A percentile compares a stretch with the other conserved stretches of the same genome.
Conservation (phyloP, 2,888 invertebrate species). For the Zelleria hepariella region DNA sequence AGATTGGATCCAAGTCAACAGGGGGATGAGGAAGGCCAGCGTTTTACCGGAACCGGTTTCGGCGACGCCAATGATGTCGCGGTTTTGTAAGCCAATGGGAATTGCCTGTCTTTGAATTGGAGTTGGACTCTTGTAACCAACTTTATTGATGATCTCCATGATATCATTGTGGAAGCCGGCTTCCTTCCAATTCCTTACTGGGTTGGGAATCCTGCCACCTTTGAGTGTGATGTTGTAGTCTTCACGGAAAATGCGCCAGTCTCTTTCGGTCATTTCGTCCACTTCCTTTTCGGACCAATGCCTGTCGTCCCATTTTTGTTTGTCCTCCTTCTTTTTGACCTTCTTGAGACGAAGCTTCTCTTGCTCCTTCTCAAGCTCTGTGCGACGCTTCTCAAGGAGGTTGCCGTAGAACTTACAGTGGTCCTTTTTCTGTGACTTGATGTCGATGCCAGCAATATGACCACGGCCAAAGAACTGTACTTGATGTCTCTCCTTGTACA, state of each 20-base stretch:
- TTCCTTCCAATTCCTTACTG: conserved; percentile 96
- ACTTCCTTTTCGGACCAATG: conserved; percentile 98
- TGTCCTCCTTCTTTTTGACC: conserved; percentile 95
- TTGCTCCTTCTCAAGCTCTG: conserved; percentile 96
- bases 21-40: conserved; percentile 96
- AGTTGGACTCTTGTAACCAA: conserved; percentile 98
- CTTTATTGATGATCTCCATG: conserved; percentile 92
- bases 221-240: conserved; percentile 99
- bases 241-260: conserved; percentile 99
- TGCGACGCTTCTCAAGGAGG: conserved; percentile 92
- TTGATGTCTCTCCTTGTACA: conserved; percentile 97
- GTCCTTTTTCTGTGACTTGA: conserved; percentile 95
- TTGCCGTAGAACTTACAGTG: conserved; percentile 98
- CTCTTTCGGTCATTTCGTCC: conserved; percentile 97
- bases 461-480: conserved; percentile 99
- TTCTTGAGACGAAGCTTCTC: conserved; percentile 94
- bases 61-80: conserved; percentile 99
- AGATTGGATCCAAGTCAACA: conserved; percentile 98
- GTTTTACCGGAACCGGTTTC: conserved; percentile 99
- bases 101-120: conserved; percentile 99
- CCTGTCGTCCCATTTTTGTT: conserved; percentile 98
- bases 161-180: conserved; percentile 91
- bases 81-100: conserved; percentile 95
- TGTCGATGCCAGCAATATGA: conserved; percentile 97
- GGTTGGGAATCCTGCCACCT: conserved; percentile 97